Percentiles rank a stretch among this genome's conserved stretches.
phyloP scores from a whole-genome alignment of 2,113 vertebrate species.

The Pomatostomus ruficeps region DNA sequence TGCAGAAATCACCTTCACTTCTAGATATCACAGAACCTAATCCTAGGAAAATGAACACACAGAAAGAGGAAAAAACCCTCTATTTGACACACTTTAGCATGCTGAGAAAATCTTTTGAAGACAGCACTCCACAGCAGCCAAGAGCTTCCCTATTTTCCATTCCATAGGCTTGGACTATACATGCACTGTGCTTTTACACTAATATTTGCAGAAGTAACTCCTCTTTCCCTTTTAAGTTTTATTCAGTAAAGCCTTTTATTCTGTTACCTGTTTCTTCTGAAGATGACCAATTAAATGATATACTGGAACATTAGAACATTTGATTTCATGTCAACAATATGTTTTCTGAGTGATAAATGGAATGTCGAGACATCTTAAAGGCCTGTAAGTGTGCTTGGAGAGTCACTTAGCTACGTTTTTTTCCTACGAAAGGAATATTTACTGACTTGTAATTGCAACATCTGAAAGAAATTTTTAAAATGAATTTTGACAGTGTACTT shows the following conservation, averaged over 20 bases:
- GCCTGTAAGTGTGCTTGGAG: background rate
- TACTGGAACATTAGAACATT: background rate
- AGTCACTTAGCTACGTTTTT: background rate
- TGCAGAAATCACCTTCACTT: background rate
- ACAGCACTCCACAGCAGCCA: background rate
- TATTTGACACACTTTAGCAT: background rate
- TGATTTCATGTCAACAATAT: background rate
- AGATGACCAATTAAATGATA: background rate
- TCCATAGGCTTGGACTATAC: accelerated
- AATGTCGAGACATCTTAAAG: background rate
- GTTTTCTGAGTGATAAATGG: background rate
- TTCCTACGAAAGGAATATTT: background rate
- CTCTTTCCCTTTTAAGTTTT: background rate
- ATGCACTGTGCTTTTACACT: too few relatives aligned
- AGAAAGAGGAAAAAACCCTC: background rate
- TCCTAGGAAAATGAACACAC: background rate
- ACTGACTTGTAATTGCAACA: background rate
- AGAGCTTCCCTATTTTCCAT: background rate
- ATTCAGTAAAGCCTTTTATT: background rate
- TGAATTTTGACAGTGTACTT: background rate
- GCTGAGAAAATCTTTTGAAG: background rate
- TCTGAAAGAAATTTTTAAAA: background rate
- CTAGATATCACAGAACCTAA: background rate
- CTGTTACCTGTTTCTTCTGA: background rate
- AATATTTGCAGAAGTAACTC: background rate